These are phyloP conservation scores for Dryobates pubescens DNA, from an alignment of 2,797 vertebrate species.

Conservation along the genomic window DNA sequence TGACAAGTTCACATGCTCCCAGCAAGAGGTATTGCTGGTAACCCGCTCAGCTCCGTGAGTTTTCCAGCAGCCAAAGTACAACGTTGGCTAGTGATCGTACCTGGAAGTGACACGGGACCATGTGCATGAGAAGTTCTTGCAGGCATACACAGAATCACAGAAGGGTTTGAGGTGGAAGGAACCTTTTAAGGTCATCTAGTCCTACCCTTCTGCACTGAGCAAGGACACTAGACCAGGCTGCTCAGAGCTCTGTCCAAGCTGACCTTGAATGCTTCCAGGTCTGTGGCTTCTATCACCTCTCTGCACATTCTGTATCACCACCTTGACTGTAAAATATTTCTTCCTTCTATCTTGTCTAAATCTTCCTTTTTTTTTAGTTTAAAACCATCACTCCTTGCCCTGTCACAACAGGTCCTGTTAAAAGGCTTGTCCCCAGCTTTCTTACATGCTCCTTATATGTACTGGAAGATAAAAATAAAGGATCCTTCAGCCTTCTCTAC, in stretches of 20 bases:
- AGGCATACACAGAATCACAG: not conserved
- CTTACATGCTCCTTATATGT: not conserved
- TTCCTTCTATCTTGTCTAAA: not conserved
- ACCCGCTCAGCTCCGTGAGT: rapidly evolving
- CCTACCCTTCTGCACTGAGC: not conserved
- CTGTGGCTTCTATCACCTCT: not conserved
- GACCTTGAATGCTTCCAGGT: not conserved
- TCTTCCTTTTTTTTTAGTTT: not conserved
- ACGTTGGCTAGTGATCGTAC: rapidly evolving
- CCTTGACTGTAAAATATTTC: not conserved
- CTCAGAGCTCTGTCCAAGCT: not conserved
- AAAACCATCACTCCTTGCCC: not conserved
- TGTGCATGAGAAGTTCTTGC: not conserved
- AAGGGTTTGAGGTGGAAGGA: not conserved
- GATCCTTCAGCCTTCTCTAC: not conserved
- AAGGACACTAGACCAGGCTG: not conserved
- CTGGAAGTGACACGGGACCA: not conserved
- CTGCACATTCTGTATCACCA: not conserved
- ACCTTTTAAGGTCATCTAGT: not conserved
- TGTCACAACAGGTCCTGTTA: not conserved
- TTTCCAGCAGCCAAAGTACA: not conserved
- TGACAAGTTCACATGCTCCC: not conserved
- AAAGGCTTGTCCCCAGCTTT: not conserved
- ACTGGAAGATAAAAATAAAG: too few species aligned
- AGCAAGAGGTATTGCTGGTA: not conserved